Conservation (phyloP, 2,888 invertebrate genomes). For the Amphipoea oculea region DNA sequence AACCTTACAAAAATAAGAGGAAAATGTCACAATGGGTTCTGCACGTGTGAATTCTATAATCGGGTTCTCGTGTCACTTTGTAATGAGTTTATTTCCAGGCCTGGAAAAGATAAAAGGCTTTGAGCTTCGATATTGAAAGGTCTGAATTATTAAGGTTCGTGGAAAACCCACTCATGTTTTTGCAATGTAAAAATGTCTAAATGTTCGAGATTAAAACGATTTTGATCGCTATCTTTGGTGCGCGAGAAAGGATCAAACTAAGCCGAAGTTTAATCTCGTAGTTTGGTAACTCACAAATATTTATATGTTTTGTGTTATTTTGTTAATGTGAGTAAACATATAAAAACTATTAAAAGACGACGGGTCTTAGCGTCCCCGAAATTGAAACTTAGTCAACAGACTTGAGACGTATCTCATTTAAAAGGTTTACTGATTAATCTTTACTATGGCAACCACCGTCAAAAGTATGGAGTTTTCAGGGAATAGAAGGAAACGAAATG, state of each 20-base stretch:
- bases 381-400: no score
- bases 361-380: no score
- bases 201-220: constrained; percentile 53
- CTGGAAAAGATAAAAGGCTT: constrained; percentile 70
- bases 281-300: neutral
- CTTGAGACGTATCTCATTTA: no score
- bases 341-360: neutral
- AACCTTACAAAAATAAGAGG: constrained; percentile 53
- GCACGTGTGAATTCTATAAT: constrained; percentile 64
- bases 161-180: constrained; percentile 53
- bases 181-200: constrained; percentile 55
- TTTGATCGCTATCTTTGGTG: constrained; percentile 50
- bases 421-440: no score
- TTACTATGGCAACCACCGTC: no score
- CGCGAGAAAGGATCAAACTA: constrained; percentile 21
- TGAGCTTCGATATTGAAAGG: constrained; percentile 67
- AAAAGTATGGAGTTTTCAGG: no score
- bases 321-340: neutral
- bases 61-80: constrained; percentile 70
- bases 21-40: constrained; percentile 53
- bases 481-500: no score
- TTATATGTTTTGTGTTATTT: neutral
- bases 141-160: constrained; percentile 62
- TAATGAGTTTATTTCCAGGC: constrained; percentile 74
- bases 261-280: constrained; percentile 13